Base-by-base conservation (phyloP, 1,140 invertebrate genomes). In the Drosophila hydei region DNA sequence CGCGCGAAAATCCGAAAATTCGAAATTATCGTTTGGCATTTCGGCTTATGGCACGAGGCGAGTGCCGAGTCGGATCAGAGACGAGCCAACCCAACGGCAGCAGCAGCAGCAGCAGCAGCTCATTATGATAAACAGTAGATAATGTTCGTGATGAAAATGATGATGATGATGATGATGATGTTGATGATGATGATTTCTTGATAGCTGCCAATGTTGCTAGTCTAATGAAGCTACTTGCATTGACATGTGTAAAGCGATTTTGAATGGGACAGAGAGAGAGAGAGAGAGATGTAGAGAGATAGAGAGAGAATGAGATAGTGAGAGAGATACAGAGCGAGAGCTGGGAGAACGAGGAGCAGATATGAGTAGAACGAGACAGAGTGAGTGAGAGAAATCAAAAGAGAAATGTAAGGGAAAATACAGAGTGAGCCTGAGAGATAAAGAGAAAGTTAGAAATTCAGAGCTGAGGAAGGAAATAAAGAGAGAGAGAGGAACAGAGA, bases 1-100 rank as follows among this genome's bases (percentile, higher is more conserved):
- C 59, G 65, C 64, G 70, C 71, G 48, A 77, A 79, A 56, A 74
- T 54, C 60, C 64, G 83, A 88, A 87, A 85, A 77, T 71, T 71
- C 75, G 40, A 42, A 33, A 11, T 23, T 33, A 11, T 33, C 30
- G 30, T 58, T 65, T 43, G 25, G 48, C 67, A 40, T 51, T 65
- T 71, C 69, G 69, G 62, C 61, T 56, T 25, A 23, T 23, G 51
- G 51, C 54, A 63, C 67, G 67, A 70, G 16, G 16, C 43, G 47
- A 23, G 9, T 21, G 27, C 3, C 43, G 25, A 19, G 30, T 8
- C 27, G n/a, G 18, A 5, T 18, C 8, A 16, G 18, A 16, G 38
- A 21, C 54, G 45, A 50, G 18, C 11, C 51, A 54, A 38, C 3
- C 12, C 1, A 52, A 8, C 33, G 14, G 23, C 14, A 3, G 9